These are phyloP conservation scores for Microctonus brassicae DNA, from an alignment of 2,888 invertebrate species.

Conservation along the genomic window DNA sequence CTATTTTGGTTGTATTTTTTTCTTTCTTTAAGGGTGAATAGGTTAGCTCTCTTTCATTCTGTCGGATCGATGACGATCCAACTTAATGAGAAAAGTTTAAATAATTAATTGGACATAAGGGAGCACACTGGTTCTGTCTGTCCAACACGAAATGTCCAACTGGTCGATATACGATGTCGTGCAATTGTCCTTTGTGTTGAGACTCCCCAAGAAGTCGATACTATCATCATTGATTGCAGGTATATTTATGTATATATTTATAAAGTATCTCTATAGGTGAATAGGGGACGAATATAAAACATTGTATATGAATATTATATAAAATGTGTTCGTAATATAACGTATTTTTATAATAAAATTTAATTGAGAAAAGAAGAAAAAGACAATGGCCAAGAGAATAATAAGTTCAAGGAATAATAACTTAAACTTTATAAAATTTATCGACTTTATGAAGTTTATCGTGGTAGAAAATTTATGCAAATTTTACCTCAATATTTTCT, in stretches of 20 bases:
- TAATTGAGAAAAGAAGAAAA: slow-evolving; percentile 6
- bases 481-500: not conserved
- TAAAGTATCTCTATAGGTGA: not conserved
- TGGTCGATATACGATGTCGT: slow-evolving; percentile 44
- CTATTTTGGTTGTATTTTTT: not conserved
- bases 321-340: slow-evolving; percentile 1
- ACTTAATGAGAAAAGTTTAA: slow-evolving; percentile 50
- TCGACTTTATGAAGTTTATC: slow-evolving; percentile 19
- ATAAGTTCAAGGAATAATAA: slow-evolving; percentile 15
- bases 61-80: slow-evolving; percentile 42
- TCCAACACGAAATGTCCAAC: slow-evolving; percentile 30
- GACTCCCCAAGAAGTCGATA: slow-evolving; percentile 38
- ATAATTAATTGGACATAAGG: slow-evolving; percentile 45
- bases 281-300: slow-evolving; percentile 10
- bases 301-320: not conserved
- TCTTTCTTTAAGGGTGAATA: not conserved
- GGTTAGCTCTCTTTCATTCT: slow-evolving; percentile 19
- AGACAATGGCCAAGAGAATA: not conserved
- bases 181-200: slow-evolving; percentile 39
- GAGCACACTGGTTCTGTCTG: slow-evolving; percentile 23
- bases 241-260: not conserved
- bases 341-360: slow-evolving; percentile 14
- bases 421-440: slow-evolving; percentile 26
- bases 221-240: slow-evolving; percentile 34
- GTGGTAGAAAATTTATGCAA: slow-evolving; percentile 13